Base-by-base conservation (phyloP, 30 jellyfish, hydroid and myxozoan species). In the Rhopilema esculentum region DNA sequence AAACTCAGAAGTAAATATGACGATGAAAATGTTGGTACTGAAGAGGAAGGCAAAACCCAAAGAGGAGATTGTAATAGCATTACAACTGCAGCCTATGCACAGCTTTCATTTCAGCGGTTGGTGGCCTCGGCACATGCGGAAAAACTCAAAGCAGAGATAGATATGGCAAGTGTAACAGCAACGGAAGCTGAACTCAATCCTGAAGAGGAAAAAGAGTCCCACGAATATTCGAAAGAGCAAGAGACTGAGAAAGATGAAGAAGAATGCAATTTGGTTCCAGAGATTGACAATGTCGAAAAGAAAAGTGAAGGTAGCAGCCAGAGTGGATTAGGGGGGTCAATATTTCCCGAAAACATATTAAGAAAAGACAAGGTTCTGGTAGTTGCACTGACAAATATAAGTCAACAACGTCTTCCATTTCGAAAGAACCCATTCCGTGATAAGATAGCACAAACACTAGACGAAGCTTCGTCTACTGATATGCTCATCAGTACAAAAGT, bases 41-140 rank as follows among this genome's bases (percentile, higher is more conserved):
- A 33, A 51, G 88, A 30, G n/a, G 66, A 49, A 24, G 32, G 79
- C 16, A 0, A 8, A 21, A 8, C 26, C 2, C 18, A 7, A 19
- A 20, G 19, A 24, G 53, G 23, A 31, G 30, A 40, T 25, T 19
- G 53, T 4, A 75, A 22, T n/a, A 27, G 24, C 49, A 75, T n/a
- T 19, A 51, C 30, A 8, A 40, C 74, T 8, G 32, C 80, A 19
- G 66, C 72, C 0, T 85, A 85, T 51, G 79, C 94, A 25, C 32
- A 51, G 27, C 26, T 85, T 24, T 85, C 94, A 0, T 85, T 85
- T 85, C 86, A 85, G 33, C 66, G 94, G 40, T 68, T 85, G 7
- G 72, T 85, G 1, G 84, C 85, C 8, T 73, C 88, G 33, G 94
- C 85, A 6, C 85, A 72, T 7, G 72, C 27, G 49, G 94, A 85